Percentiles rank a stretch among this genome's conserved stretches.
Evolutionary conservation across 1,140 invertebrate species (phyloP).

Genomic region (Cephus cinctus): DNA sequence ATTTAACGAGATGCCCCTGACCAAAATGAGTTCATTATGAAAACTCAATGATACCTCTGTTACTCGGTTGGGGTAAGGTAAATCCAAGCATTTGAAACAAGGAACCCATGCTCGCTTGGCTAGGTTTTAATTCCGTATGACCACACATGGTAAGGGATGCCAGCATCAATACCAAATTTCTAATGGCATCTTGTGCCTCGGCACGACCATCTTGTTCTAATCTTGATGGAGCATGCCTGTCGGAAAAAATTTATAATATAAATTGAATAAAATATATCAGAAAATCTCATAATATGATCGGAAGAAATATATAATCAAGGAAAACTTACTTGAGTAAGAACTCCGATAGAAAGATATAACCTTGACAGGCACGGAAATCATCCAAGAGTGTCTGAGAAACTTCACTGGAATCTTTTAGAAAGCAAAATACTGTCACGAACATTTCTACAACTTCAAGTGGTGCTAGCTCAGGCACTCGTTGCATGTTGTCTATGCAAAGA

Average conservation of each 20-base stretch:
- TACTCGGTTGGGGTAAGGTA: slow-evolving; percentile 83
- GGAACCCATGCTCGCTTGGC: slow-evolving; percentile 80
- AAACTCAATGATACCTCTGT: slow-evolving; percentile 66
- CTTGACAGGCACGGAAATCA: slow-evolving; percentile 92
- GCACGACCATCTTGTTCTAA: slow-evolving; percentile 73
- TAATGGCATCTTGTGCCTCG: slow-evolving; percentile 84
- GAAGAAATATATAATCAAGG: too few species aligned
- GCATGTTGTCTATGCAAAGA: slow-evolving; percentile 96
- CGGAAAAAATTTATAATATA: slow-evolving; percentile 19
- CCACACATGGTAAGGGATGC: slow-evolving; percentile 93
- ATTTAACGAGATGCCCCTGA: too few species aligned
- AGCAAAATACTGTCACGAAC: slow-evolving; percentile 97
- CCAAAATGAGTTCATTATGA: neutral
- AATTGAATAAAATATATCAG: slow-evolving; percentile 15
- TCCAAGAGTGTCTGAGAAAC: slow-evolving; percentile 92
- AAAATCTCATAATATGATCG: slow-evolving; percentile 9
- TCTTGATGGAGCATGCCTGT: slow-evolving; percentile 58
- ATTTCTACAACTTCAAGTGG: slow-evolving; percentile 97
- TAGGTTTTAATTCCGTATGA: slow-evolving; percentile 82
- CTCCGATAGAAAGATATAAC: slow-evolving; percentile 92
- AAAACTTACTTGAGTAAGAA: slow-evolving; percentile 87
- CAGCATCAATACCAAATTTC: slow-evolving; percentile 90
- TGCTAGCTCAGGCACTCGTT: slow-evolving; percentile 85
- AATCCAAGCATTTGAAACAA: slow-evolving; percentile 94
- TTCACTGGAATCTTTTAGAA: slow-evolving; percentile 97